A percentile compares a stretch with the other conserved stretches of the same genome.
These are phyloP conservation scores for Syncerus caffer DNA, from an alignment of 2,797 vertebrate genomes.

Conservation along the genomic window DNA sequence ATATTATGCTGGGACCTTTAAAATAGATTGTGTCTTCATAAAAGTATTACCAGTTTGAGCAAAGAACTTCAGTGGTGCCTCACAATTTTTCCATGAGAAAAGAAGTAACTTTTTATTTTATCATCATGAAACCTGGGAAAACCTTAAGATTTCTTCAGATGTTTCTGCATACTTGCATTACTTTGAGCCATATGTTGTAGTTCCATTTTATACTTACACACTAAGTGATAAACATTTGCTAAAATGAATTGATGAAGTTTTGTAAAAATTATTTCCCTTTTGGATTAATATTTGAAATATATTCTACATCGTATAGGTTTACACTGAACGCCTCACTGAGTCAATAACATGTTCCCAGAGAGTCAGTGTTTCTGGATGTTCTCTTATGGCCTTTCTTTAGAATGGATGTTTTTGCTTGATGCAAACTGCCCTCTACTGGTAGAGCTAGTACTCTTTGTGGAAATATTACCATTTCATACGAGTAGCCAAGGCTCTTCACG, in stretches of 20 bases:
- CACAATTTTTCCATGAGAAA: neutral
- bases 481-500: neutral
- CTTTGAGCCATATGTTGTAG: neutral
- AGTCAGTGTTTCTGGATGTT: neutral
- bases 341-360: neutral
- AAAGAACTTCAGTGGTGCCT: neutral
- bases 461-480: neutral
- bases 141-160: neutral
- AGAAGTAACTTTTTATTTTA: neutral
- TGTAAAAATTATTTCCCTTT: conserved; percentile 27
- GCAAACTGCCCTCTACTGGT: conserved; percentile 41
- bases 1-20: neutral
- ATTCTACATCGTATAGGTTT: neutral
- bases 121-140: neutral
- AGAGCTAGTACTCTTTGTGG: conserved; percentile 9
- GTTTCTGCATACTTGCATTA: neutral
- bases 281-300: conserved; percentile 20
- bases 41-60: neutral
- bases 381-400: neutral
- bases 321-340: neutral
- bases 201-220: conserved; percentile 14
- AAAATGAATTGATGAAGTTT: conserved; percentile 28
- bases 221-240: neutral
- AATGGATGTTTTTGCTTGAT: neutral
- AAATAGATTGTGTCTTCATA: conserved; percentile 5